phyloP scores from a whole-genome alignment of 1,140 invertebrate genomes.

The Aphelenchoides avenae region DNA sequence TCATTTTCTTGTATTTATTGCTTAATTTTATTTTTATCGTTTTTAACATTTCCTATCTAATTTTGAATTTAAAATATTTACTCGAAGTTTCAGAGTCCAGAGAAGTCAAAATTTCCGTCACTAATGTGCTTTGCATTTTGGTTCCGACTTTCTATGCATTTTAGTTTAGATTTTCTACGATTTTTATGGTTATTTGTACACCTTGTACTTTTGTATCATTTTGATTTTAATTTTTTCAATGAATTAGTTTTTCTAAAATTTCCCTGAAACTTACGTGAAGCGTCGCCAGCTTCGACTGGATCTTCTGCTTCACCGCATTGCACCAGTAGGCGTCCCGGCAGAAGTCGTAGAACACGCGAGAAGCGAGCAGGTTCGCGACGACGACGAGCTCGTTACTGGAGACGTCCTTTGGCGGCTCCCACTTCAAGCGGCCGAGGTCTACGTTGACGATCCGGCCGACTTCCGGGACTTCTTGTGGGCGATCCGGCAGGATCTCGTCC shows the following conservation, averaged over 20 bases:
- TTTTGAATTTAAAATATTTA: too few species aligned
- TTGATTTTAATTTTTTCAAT: conserved; percentile 4
- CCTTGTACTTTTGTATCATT: too few species aligned
- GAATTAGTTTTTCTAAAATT: not conserved
- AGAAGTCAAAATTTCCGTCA: too few species aligned
- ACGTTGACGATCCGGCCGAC: conserved; percentile 34
- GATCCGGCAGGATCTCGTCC: conserved; percentile 14
- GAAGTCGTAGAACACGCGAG: conserved; percentile 73
- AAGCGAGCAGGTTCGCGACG: conserved; percentile 41
- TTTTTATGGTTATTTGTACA: too few species aligned
- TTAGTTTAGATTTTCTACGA: too few species aligned
- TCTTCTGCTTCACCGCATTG: conserved; percentile 67
- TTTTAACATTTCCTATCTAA: too few species aligned
- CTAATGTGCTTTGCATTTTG: too few species aligned
- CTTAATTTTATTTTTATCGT: not conserved
- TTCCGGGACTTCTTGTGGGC: not conserved
- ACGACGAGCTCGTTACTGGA: conserved; percentile 37
- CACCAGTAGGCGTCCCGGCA: conserved; percentile 68
- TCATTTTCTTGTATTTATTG: not conserved
- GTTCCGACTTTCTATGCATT: too few species aligned
- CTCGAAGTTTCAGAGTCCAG: too few species aligned
- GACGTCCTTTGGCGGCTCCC: conserved; percentile 24
- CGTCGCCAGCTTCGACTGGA: conserved; percentile 78
- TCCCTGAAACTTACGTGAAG: conserved; percentile 70
- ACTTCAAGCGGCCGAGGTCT: conserved; percentile 43